Percentiles rank a stretch among this genome's conserved stretches.
These are phyloP conservation scores for Acleris sparsana DNA, from an alignment of 2,888 invertebrate genomes.

Conservation along the genomic window DNA sequence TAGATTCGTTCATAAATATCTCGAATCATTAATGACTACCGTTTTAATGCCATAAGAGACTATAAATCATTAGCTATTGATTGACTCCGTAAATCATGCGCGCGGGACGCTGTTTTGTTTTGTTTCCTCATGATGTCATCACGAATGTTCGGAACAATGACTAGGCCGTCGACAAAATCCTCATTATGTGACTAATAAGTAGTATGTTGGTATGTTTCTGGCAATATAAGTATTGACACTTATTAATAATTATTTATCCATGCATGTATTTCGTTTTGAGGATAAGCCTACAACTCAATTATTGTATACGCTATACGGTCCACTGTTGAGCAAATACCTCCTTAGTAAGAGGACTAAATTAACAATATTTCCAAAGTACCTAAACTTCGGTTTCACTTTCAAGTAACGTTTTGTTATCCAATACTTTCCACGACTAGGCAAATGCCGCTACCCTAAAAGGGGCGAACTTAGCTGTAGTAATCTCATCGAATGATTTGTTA, in stretches of 20 bases:
- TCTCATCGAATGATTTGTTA: too few relatives aligned
- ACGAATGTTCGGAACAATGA: slow-evolving; percentile 20
- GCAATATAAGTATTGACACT: background rate
- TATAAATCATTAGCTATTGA: slow-evolving; percentile 11
- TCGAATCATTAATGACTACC: background rate
- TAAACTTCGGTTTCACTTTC: too few relatives aligned
- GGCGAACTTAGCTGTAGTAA: too few relatives aligned
- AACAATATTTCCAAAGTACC: too few relatives aligned
- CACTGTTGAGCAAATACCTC: too few relatives aligned
- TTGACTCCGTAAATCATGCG: slow-evolving; percentile 9
- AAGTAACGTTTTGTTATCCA: too few relatives aligned
- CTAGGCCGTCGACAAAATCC: slow-evolving; percentile 15
- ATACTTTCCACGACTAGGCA: too few relatives aligned
- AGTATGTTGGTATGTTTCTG: slow-evolving; percentile 3
- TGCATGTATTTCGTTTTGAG: too few relatives aligned
- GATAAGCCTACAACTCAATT: too few relatives aligned
- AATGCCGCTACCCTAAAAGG: too few relatives aligned
- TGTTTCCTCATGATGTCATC: slow-evolving; percentile 49
- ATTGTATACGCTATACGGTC: background rate
- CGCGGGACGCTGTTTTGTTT: slow-evolving; percentile 7
- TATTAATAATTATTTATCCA: background rate
- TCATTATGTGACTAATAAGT: slow-evolving; percentile 24
- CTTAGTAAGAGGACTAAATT: too few relatives aligned
- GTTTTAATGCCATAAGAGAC: background rate
- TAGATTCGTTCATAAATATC: background rate